These are phyloP conservation scores for Lithosia quadra DNA, from an alignment of 2,888 invertebrate species.

Conservation along the genomic window DNA sequence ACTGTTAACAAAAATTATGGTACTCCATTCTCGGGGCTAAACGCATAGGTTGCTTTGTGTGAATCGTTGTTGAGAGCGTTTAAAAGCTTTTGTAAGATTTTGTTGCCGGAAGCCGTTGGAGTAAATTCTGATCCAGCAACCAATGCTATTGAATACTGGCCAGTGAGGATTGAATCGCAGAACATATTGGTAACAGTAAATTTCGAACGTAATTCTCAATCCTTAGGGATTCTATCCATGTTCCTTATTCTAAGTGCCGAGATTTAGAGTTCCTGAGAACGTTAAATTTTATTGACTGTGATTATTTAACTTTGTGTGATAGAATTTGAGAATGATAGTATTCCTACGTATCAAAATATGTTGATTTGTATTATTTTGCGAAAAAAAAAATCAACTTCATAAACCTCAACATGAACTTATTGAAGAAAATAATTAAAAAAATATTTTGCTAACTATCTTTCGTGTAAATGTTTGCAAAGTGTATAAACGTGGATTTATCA, in stretches of 20 bases:
- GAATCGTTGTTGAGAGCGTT: conserved; percentile 59
- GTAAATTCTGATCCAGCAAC: conserved; percentile 55
- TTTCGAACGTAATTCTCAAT: conserved; percentile 46
- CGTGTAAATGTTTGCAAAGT: too few species aligned
- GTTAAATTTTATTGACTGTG: neutral
- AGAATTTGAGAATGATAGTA: neutral
- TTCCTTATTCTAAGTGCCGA: conserved; percentile 39
- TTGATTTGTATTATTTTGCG: neutral
- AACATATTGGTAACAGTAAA: conserved; percentile 47
- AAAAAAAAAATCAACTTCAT: too few species aligned
- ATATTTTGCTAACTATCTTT: too few species aligned
- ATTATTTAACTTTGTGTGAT: neutral
- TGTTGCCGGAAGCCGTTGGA: conserved; percentile 48
- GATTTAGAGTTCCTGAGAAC: conserved; percentile 25
- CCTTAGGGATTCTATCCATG: conserved; percentile 39
- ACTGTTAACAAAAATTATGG: conserved; percentile 69
- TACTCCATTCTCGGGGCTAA: conserved; percentile 52
- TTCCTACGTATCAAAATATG: neutral
- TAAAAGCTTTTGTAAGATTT: conserved; percentile 64
- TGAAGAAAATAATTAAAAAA: too few species aligned
- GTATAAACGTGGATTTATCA: too few species aligned
- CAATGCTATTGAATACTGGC: conserved; percentile 47
- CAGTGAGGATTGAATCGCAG: conserved; percentile 39
- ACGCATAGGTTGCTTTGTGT: conserved; percentile 59
- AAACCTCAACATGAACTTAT: too few species aligned